Evolutionary conservation across 2,797 vertebrate species (phyloP).

Genomic region (Schizopygopsis malacanthus): DNA sequence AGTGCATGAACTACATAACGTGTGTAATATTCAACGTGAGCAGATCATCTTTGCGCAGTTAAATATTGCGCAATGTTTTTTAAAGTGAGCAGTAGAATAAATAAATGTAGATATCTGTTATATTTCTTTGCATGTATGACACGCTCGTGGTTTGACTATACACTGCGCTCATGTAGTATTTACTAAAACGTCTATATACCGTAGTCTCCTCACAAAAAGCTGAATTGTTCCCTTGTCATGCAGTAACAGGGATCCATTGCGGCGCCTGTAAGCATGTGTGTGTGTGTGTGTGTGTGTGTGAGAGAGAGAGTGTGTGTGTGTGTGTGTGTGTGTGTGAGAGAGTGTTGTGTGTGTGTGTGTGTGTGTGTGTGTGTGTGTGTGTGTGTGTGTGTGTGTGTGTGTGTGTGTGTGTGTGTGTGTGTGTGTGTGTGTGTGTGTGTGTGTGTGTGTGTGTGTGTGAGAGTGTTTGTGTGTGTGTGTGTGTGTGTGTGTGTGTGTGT

Average conservation of each 20-base stretch:
- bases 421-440: constrained; percentile 52
- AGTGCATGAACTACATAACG: constrained; percentile 61
- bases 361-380: constrained; percentile 47
- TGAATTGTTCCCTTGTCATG: constrained; percentile 84
- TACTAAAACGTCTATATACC: constrained; percentile 48
- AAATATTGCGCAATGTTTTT: constrained; percentile 79
- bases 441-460: constrained; percentile 43
- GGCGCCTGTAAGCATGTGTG: constrained; percentile 63
- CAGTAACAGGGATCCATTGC: constrained; percentile 84
- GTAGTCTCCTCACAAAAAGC: constrained; percentile 76
- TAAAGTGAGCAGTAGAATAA: constrained; percentile 78
- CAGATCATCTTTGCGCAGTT: constrained; percentile 77
- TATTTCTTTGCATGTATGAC: constrained; percentile 70
- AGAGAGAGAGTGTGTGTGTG: constrained; percentile 41
- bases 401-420: constrained; percentile 45
- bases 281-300: constrained; percentile 43
- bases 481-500: constrained; percentile 41
- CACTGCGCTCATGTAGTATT: constrained; percentile 71
- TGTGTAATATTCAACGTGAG: constrained; percentile 78
- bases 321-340: constrained; percentile 50
- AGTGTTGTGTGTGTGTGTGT: constrained; percentile 49
- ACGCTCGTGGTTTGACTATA: constrained; percentile 77
- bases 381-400: constrained; percentile 51
- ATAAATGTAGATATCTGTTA: constrained; percentile 79
- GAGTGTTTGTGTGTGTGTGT: constrained; percentile 54